A percentile compares a stretch with the other conserved stretches of the same genome.
Evolutionary conservation across 2,888 invertebrate species (phyloP).

Genomic region (Drosophila koepferae): DNA sequence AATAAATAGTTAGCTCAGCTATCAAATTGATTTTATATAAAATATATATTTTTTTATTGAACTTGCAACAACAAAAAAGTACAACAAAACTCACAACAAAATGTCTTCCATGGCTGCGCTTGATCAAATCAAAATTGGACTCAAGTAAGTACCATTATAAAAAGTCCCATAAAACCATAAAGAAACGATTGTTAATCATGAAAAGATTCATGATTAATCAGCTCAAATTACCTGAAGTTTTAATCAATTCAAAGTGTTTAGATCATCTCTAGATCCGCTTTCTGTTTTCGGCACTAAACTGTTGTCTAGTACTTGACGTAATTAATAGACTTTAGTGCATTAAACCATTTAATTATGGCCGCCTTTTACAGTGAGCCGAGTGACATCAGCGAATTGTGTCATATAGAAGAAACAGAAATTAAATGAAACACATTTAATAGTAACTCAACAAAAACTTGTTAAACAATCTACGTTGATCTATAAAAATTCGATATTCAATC

Average conservation of each 20-base stretch:
- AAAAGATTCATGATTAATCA: background rate
- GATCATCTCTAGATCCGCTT: slow-evolving; percentile 31
- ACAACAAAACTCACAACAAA: slow-evolving; percentile 44
- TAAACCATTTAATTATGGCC: slow-evolving; percentile 15
- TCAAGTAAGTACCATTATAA: slow-evolving; percentile 77
- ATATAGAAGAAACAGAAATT: slow-evolving; percentile 13
- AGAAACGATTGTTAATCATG: too few relatives aligned
- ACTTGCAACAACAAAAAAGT: slow-evolving; percentile 1
- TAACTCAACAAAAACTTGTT: too few relatives aligned
- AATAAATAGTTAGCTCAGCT: background rate
- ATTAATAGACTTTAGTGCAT: slow-evolving; percentile 19
- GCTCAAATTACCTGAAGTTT: background rate
- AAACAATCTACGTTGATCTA: background rate
- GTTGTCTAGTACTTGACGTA: slow-evolving; percentile 21
- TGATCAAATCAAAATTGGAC: slow-evolving; percentile 83
- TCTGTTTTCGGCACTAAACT: slow-evolving; percentile 9
- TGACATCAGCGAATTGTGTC: slow-evolving; percentile 57
- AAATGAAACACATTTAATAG: background rate
- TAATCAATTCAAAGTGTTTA: background rate
- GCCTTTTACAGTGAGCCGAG: slow-evolving; percentile 12
- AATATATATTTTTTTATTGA: slow-evolving; percentile 9
- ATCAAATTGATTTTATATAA: background rate
- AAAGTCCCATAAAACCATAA: background rate
- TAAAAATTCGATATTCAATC: background rate
- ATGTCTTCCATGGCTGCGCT: slow-evolving; percentile 83